These are phyloP conservation scores for Gymnoscelis rufifasciata DNA, from an alignment of 2,888 invertebrate species.

Conservation along the genomic window DNA sequence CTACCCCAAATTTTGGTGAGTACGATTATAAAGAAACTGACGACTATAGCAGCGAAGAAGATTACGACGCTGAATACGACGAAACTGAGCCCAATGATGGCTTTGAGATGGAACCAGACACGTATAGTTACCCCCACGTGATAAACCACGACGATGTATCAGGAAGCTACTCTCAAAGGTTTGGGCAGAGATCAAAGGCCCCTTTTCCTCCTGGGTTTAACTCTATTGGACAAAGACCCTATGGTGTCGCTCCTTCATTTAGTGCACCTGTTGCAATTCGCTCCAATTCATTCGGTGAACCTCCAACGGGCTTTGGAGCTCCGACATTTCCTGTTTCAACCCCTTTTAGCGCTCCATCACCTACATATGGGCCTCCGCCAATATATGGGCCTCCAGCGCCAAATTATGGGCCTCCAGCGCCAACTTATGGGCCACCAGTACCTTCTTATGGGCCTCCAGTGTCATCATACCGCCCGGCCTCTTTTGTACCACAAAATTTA, in stretches of 20 bases:
- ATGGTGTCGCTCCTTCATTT: slow-evolving; percentile 6
- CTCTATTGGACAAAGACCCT: slow-evolving; percentile 14
- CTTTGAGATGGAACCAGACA: slow-evolving; percentile 20
- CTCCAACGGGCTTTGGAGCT: too few relatives aligned
- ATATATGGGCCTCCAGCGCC: slow-evolving; percentile 19
- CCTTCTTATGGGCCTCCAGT: slow-evolving; percentile 39
- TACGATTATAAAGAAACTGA: slow-evolving; percentile 10
- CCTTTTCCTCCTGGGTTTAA: slow-evolving; percentile 16
- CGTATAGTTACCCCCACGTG: slow-evolving; percentile 12
- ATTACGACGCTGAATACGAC: slow-evolving; percentile 21
- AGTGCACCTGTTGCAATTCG: not conserved
- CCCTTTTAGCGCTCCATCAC: not conserved
- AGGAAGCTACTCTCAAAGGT: slow-evolving; percentile 24
- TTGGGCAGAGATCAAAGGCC: slow-evolving; percentile 16
- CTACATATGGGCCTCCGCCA: slow-evolving; percentile 4
- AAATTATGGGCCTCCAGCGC: slow-evolving; percentile 36
- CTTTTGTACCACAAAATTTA: too few relatives aligned
- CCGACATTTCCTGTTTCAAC: too few relatives aligned
- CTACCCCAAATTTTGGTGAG: slow-evolving; percentile 2
- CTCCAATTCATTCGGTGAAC: too few relatives aligned
- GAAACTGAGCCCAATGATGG: slow-evolving; percentile 22
- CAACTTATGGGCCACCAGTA: slow-evolving; percentile 5
- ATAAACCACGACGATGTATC: slow-evolving; percentile 20
- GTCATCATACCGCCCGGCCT: too few relatives aligned
- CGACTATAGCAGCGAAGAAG: slow-evolving; percentile 30